These are phyloP conservation scores for Agonopterix subpropinquella DNA, from an alignment of 2,888 invertebrate genomes.

Conservation along the genomic window DNA sequence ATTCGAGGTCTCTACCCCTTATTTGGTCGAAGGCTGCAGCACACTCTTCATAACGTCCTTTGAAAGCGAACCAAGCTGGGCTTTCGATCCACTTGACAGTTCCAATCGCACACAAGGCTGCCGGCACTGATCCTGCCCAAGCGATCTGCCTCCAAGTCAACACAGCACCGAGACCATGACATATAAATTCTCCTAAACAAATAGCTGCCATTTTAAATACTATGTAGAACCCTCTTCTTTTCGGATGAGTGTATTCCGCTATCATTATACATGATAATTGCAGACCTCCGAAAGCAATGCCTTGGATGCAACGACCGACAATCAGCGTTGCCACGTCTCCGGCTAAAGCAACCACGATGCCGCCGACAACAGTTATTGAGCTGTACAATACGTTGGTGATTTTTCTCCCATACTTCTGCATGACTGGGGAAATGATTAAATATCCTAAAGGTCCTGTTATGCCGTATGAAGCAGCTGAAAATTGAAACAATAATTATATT, in stretches of 20 bases:
- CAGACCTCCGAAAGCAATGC: slow-evolving; percentile 16
- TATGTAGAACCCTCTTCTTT: slow-evolving; percentile 16
- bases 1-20: slow-evolving; percentile 11
- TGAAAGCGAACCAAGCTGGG: slow-evolving; percentile 18
- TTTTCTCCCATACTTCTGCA: slow-evolving; percentile 18
- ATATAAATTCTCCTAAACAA: slow-evolving; percentile 3
- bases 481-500: not conserved
- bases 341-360: slow-evolving; percentile 13
- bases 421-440: slow-evolving; percentile 13
- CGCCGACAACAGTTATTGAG: slow-evolving; percentile 10
- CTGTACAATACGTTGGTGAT: slow-evolving; percentile 12
- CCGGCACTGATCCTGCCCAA: slow-evolving; percentile 11
- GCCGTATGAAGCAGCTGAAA: slow-evolving; percentile 8
- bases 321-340: slow-evolving; percentile 13
- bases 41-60: slow-evolving; percentile 17
- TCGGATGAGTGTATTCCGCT: slow-evolving; percentile 18
- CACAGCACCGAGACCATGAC: slow-evolving; percentile 13
- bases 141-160: slow-evolving; percentile 17
- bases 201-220: not conserved
- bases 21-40: slow-evolving; percentile 13
- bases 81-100: slow-evolving; percentile 17
- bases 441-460: slow-evolving; percentile 11
- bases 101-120: slow-evolving; percentile 10
- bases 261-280: slow-evolving; percentile 12
- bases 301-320: slow-evolving; percentile 15